A percentile compares a stretch with the other conserved stretches of the same genome.
These are phyloP conservation scores for Passer domesticus DNA, from an alignment of 2,113 vertebrate genomes.

Conservation along the genomic window DNA sequence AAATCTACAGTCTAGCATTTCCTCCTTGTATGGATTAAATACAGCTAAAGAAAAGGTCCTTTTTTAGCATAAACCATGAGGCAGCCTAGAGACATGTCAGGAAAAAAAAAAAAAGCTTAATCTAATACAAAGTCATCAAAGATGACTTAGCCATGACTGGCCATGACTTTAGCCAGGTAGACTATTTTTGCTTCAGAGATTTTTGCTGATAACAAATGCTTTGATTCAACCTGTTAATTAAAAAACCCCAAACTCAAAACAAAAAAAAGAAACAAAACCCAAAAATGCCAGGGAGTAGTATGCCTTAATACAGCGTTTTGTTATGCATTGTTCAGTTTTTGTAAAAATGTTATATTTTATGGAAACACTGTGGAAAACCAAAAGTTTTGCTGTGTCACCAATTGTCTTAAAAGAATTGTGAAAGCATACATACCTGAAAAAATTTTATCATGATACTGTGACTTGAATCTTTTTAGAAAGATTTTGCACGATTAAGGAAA, in stretches of 20 bases:
- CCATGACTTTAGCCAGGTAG: neutral
- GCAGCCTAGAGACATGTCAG: neutral
- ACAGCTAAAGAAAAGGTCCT: neutral
- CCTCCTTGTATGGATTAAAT: neutral
- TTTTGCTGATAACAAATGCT: neutral
- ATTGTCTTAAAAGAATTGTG: neutral
- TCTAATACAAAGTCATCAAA: neutral
- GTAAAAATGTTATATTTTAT: neutral
- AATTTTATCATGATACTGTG: neutral
- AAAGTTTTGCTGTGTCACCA: neutral
- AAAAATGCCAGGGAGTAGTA: fast-evolving
- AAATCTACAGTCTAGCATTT: neutral
- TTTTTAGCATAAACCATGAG: neutral
- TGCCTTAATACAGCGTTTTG: neutral
- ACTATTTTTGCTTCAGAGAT: neutral
- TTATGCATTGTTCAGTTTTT: neutral
- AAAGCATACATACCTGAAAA: neutral
- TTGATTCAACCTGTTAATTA: neutral
- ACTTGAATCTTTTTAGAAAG: neutral
- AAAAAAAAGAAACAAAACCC: neutral
- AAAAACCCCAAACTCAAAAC: fast-evolving
- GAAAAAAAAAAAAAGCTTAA: neutral
- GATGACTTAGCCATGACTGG: neutral
- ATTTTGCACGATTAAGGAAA: neutral
- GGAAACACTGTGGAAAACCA: neutral